These are phyloP conservation scores for Sebastes steindachneri DNA, from an alignment of 2,797 vertebrate species.

Conservation along the genomic window DNA sequence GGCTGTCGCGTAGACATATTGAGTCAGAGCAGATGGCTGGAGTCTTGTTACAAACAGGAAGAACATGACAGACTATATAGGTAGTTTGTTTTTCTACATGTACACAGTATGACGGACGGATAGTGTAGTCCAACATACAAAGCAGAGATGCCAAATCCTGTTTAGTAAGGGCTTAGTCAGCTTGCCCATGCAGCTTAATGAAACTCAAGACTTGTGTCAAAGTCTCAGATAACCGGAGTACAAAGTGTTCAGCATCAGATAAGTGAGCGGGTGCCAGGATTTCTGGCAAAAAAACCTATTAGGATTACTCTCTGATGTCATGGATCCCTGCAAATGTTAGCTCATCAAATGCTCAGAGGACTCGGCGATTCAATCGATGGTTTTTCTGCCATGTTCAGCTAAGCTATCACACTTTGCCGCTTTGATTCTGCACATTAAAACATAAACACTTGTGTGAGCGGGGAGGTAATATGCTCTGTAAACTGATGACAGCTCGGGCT, in stretches of 20 bases:
- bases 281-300: slow-evolving; percentile 54
- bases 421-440: slow-evolving; percentile 74
- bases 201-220: slow-evolving; percentile 73
- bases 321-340: slow-evolving; percentile 70
- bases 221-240: slow-evolving; percentile 71
- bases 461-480: slow-evolving; percentile 35
- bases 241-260: slow-evolving; percentile 77
- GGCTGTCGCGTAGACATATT: slow-evolving; percentile 4
- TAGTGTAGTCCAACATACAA: slow-evolving; percentile 17
- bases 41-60: slow-evolving; percentile 50
- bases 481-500: slow-evolving; percentile 47
- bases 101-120: neutral
- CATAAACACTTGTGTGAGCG: slow-evolving; percentile 49
- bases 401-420: slow-evolving; percentile 52
- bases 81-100: slow-evolving; percentile 14
- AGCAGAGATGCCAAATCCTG: slow-evolving; percentile 44
- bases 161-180: slow-evolving; percentile 74
- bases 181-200: slow-evolving; percentile 62
- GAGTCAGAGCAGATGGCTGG: slow-evolving; percentile 38
- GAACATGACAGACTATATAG: slow-evolving; percentile 1
- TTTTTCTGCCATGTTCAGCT: slow-evolving; percentile 66
- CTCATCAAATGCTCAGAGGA: slow-evolving; percentile 69
- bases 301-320: slow-evolving; percentile 76
- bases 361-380: slow-evolving; percentile 64
- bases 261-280: slow-evolving; percentile 53